A percentile compares a stretch with the other conserved stretches of the same genome.
Conservation (phyloP, 2,113 vertebrate genomes). For the Crotalus tigris region DNA sequence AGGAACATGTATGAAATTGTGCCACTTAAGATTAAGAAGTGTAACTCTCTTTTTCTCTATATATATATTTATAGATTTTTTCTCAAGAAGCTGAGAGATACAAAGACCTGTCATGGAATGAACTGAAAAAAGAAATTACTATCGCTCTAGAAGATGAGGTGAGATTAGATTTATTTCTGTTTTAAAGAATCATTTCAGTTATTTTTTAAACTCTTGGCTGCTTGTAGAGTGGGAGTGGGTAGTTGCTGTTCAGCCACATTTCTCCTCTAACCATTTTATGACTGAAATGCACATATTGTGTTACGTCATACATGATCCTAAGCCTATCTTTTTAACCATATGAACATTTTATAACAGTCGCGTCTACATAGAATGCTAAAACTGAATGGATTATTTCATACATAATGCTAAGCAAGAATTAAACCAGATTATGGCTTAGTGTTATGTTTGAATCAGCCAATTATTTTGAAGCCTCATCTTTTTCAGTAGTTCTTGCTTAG, state of each 20-base stretch:
- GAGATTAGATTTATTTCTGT: not conserved
- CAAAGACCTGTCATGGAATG: conserved; percentile 81
- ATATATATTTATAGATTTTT: conserved; percentile 79
- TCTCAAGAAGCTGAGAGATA: conserved; percentile 77
- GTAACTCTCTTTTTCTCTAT: not conserved
- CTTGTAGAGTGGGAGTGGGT: not conserved
- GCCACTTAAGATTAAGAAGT: not conserved
- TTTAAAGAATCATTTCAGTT: rapidly evolving
- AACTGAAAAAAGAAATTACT: conserved; percentile 89
- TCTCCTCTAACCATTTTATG: not conserved
- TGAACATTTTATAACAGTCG: not conserved
- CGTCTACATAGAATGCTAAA: not conserved
- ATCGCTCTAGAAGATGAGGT: conserved; percentile 90
- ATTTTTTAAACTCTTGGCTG: not conserved
- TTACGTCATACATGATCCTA: not conserved
- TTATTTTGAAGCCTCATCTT: not conserved
- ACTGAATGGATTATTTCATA: not conserved
- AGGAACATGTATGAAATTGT: not conserved
- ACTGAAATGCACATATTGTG: not conserved
- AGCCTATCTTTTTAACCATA: not conserved
- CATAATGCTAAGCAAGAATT: not conserved
- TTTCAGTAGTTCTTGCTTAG: not conserved
- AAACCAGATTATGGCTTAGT: not conserved
- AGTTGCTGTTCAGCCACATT: not conserved
- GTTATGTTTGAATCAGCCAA: not conserved